Percentiles rank a stretch among this genome's conserved stretches.
These are phyloP conservation scores for Folsomia manolachei DNA, from an alignment of 2,888 invertebrate species.

Conservation along the genomic window DNA sequence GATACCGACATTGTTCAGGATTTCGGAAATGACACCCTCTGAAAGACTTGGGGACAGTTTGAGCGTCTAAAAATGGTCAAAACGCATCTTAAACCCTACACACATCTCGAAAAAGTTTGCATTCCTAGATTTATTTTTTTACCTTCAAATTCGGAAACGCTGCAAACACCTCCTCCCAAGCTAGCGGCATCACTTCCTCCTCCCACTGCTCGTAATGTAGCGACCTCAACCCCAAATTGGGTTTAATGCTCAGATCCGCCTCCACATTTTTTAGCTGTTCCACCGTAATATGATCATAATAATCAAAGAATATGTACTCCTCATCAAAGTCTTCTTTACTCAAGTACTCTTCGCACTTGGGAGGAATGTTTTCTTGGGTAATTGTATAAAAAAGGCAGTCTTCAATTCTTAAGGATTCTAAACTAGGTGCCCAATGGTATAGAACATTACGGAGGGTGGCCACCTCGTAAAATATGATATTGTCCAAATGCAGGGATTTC, in stretches of 20 bases:
- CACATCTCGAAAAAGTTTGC: no score
- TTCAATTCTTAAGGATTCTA: conserved; percentile 31
- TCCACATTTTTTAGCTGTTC: conserved; percentile 35
- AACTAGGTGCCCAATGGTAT: conserved; percentile 35
- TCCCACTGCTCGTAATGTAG: conserved; percentile 34
- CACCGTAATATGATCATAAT: conserved; percentile 40
- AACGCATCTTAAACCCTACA: no score
- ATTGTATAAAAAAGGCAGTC: conserved; percentile 41
- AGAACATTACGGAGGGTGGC: conserved; percentile 36
- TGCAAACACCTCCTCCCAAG: conserved; percentile 35
- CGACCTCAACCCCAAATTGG: conserved; percentile 23
- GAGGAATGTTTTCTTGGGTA: conserved; percentile 31
- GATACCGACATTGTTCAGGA: not conserved
- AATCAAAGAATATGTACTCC: conserved; percentile 35
- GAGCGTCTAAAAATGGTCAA: not conserved
- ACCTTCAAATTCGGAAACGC: conserved; percentile 38
- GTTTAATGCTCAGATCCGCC: not conserved
- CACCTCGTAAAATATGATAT: conserved; percentile 40
- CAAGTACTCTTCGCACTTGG: conserved; percentile 9
- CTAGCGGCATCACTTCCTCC: conserved; percentile 34
- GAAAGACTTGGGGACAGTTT: not conserved
- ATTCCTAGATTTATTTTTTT: not conserved
- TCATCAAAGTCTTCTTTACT: conserved; percentile 35
- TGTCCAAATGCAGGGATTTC: conserved; percentile 33
- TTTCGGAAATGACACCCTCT: not conserved